Base-by-base conservation (phyloP, 1,140 invertebrate species). In the Cheumatopsyche charites region DNA sequence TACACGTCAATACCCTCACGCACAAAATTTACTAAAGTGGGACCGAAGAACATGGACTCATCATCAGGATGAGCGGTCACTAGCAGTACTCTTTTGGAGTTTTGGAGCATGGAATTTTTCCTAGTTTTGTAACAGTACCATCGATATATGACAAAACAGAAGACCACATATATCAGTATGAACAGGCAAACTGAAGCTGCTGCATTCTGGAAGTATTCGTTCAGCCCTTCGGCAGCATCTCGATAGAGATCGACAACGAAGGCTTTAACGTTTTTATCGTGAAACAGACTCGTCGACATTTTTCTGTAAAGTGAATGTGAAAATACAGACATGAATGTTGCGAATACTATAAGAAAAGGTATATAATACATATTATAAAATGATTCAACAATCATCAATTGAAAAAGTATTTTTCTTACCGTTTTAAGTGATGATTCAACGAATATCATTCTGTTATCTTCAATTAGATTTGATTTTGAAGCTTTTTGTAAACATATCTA, bases 1-100 rank as follows among this genome's bases (percentile, higher is more conserved):
- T 92, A 91, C 49, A 97, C 86, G 76, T 87, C 83, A 77, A 83
- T 90, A 76, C 83, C 85, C 74, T 85, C 86, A 36, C 88, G 84
- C 77, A 85, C 88, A 42, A 90, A 86, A 80, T 86, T 88, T 72
- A 94, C 86, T 71, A 98, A 90, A 19, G 94, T 89, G 6, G 97
- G 97, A 0, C 94, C 94, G 82, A 98, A 98, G 82, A 99, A 99
- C 97, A 98, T 98, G 74, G 94, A 95, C 81, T 99, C 97, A 79
- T 97, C 95, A 82, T 98, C 97, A 7, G 97, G 97, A 87, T 99
- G 97, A 21, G 96, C 95, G 2, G 65, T 68, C 6, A 75, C 71
- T 21, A 75, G 61, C 9, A 75, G 68, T 5, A 71, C 74, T 55
- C 74, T 70, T 45, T 71, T 75, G n/a, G 58, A 29, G 61, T n/a